Base-by-base conservation (phyloP, 2,797 vertebrate species). In the Ctenochaetus hawaiiensis region DNA sequence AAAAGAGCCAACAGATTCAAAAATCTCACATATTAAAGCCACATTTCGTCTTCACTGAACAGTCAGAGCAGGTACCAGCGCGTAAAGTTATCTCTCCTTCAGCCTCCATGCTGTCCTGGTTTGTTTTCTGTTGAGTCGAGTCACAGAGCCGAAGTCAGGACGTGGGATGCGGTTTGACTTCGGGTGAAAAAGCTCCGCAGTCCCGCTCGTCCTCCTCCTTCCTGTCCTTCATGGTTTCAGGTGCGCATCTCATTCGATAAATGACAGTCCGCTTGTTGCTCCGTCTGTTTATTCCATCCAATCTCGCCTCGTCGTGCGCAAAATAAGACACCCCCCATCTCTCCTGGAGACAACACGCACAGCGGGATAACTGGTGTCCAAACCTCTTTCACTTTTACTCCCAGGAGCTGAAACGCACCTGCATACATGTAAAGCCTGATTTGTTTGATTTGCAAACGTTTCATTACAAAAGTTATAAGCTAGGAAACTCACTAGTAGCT, bases 331-430 rank as follows among this genome's bases (percentile, higher is more conserved):
- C 39, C 39, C 63, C 71, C 74, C 30, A 17, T 52, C 75, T 82
- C 79, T 79, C 69, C 77, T 72, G 58, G 66, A 67, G 86, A 92
- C 77, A 72, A 62, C 70, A 62, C 30, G 60, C 57, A 64, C 71
- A 72, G 62, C 37, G 39, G 58, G 53, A 73, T 51, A 75, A 63
- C 17, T 68, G 30, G 53, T 52, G 44, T 34, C 54, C 16, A 37
- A 48, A 59, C 34, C 57, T 64, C 51, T 52, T 44, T 67, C 41
- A 49, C 39, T 39, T 48, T 52, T 13, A 60, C 12, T 58, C 20
- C 34, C 41, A 47, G 41, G 20, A 9, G 23, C 20, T 13, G 5
- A 41, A 39, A 53, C 53, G 34, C 67, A 23, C 17, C 13, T 2
- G 5, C 20, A 3, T 2, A 13, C 11, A 6, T 13, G 30, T 48